Percentiles rank a stretch among this genome's conserved stretches.
Evolutionary conservation across 2,797 vertebrate genomes (phyloP).

Genomic region (Acanthis flammea): DNA sequence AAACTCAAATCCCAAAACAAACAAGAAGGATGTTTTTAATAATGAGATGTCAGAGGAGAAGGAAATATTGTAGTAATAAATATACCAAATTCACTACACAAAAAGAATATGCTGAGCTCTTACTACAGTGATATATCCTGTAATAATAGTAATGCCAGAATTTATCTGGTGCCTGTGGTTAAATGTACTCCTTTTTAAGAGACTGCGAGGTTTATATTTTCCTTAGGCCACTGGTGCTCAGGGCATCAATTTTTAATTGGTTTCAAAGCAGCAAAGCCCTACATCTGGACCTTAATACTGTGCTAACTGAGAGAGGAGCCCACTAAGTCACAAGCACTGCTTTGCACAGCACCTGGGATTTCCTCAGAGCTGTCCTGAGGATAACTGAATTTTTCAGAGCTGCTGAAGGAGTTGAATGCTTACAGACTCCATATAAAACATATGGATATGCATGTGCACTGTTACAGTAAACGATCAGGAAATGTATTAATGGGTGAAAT

Average conservation of each 20-base stretch:
- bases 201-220: neutral
- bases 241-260: neutral
- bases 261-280: neutral
- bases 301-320: neutral
- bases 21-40: conserved; percentile 52
- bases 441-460: neutral
- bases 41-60: neutral
- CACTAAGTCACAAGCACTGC: neutral
- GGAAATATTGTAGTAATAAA: conserved; percentile 25
- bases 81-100: neutral
- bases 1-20: neutral
- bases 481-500: neutral
- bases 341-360: neutral
- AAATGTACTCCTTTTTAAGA: neutral
- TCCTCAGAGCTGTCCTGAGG: neutral
- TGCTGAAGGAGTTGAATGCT: neutral
- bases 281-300: neutral
- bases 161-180: neutral
- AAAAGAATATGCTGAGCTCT: neutral
- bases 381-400: neutral
- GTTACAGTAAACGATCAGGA: neutral
- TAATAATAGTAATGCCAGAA: neutral
- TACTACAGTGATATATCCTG: neutral
- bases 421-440: neutral
- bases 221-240: neutral